Evolutionary conservation across 2,113 vertebrate species (phyloP).

Genomic region (Glaucomys volans): DNA sequence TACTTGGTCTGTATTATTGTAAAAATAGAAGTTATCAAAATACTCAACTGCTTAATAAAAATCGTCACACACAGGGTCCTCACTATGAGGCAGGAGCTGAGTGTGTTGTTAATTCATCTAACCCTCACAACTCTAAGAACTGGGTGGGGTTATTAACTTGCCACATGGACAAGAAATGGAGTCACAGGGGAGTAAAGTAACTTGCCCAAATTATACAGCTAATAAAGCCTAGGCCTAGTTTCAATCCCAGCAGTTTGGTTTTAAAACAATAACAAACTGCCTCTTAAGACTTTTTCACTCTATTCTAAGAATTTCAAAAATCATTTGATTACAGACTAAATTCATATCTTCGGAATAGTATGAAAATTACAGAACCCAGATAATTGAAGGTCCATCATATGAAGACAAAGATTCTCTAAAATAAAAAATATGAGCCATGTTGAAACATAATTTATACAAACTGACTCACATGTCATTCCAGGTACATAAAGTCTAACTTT

Average conservation of each 20-base stretch:
- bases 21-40: background rate
- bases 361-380: background rate
- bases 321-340: background rate
- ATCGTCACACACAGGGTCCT: background rate
- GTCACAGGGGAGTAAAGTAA: background rate
- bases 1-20: background rate
- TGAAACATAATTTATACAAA: background rate
- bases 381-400: background rate
- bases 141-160: background rate
- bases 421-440: background rate
- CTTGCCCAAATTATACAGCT: background rate
- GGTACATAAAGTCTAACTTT: background rate
- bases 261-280: background rate
- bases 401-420: background rate
- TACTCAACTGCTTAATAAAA: slow-evolving; percentile 33
- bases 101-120: background rate
- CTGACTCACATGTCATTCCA: background rate
- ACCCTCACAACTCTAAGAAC: background rate
- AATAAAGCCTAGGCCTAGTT: background rate
- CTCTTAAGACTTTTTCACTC: background rate
- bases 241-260: background rate
- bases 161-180: background rate
- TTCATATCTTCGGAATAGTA: background rate
- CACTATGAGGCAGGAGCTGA: background rate
- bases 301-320: slow-evolving; percentile 46